Conservation (phyloP, 2,113 vertebrate species). For the Pongo abelii region DNA sequence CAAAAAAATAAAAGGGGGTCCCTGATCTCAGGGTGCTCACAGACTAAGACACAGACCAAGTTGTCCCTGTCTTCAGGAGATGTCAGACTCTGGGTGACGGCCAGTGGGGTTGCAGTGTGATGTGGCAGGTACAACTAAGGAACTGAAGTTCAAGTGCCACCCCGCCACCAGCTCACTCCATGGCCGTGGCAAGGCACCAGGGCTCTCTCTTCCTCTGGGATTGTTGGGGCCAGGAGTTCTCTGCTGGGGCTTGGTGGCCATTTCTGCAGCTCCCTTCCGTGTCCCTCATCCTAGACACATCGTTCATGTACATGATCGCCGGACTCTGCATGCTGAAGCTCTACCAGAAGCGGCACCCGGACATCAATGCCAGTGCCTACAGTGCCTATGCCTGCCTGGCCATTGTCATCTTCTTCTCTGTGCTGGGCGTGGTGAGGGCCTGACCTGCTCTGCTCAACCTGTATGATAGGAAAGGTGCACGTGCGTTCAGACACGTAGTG, state of each 20-base stretch:
- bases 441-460: background rate
- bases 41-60: background rate
- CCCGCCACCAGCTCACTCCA: fast-evolving
- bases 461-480: background rate
- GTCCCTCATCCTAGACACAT: slow-evolving; percentile 87
- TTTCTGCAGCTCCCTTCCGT: fast-evolving
- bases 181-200: fast-evolving
- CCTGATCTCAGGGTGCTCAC: background rate
- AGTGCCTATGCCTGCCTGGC: slow-evolving; percentile 97
- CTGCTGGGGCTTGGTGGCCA: fast-evolving
- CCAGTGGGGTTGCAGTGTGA: background rate
- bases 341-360: slow-evolving; percentile 97
- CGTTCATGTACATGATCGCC: slow-evolving; percentile 99
- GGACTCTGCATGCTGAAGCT: slow-evolving; percentile 98
- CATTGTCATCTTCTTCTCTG: slow-evolving; percentile 96
- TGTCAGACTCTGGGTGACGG: background rate
- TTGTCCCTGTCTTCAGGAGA: background rate
- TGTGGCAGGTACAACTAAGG: background rate
- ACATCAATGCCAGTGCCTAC: slow-evolving; percentile 98
- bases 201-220: background rate
- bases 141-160: background rate
- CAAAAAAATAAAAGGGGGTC: too few relatives aligned
- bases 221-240: fast-evolving
- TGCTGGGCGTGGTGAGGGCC: slow-evolving; percentile 93
- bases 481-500: fast-evolving